Base-by-base conservation (phyloP, 2,888 invertebrate species). In the Xylocampa areola region DNA sequence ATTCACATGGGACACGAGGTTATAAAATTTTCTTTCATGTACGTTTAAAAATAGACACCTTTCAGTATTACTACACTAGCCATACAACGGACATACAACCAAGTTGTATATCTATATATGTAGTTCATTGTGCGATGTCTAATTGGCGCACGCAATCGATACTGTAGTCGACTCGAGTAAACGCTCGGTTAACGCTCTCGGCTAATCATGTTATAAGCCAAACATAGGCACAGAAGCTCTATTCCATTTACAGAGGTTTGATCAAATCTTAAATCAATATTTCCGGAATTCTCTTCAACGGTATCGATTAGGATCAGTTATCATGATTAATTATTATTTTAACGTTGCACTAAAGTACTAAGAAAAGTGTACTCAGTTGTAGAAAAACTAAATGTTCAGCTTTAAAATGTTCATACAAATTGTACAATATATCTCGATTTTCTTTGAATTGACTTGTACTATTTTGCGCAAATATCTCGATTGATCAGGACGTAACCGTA, bases 71-170 rank as follows among this genome's bases (percentile, higher is more conserved):
- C 23, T 23, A 40, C 1, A n/a, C 1, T 2, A 35, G 4, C 19
- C 11, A 33, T 4, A 16, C 32, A 14, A 4, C 16, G 10, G 5
- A 19, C 19, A 5, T n/a, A n/a, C n/a, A n/a, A n/a, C n/a, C n/a
- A n/a, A n/a, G n/a, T n/a, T n/a, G n/a, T n/a, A n/a, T n/a, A n/a
- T n/a, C n/a, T n/a, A n/a, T n/a, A 17, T 49, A 59, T 40, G 35
- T 32, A 43, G 41, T 23, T 52, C 37, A 52, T 41, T 59, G 40
- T 49, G 27, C 10, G 16, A n/a, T 44, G 55, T 62, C 45, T 67
- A 72, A 72, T 72, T 62, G 58, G 33, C 39, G 44, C 72, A 72
- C 60, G 72, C 73, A 52, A 72, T 68, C 76, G 55, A 75, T 72
- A 54, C 43, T n/a, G n/a, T n/a, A n/a, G n/a, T 27, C 29, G 49